Evolutionary conservation across 1,140 invertebrate species (phyloP), one percentile per base, ranked within the genome.

Genomic region (Manduca sexta): DNA sequence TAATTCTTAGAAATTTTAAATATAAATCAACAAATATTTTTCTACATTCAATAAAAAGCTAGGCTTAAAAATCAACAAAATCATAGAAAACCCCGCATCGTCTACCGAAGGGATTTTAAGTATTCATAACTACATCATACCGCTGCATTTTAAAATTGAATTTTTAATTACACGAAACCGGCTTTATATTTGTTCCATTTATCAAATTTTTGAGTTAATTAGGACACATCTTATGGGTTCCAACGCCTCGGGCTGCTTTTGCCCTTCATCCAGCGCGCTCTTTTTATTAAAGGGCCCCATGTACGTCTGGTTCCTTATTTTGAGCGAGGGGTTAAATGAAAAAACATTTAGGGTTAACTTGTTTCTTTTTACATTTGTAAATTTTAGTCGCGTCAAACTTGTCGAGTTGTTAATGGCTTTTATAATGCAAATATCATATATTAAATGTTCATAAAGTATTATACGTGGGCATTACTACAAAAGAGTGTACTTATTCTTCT

Each of bases 171-270:
- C 64, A 56, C 50, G 52, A 49, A 46, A 49, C 57, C 38, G 74
- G 65, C 65, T 56, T 65, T 71, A 63, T 70, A 66, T 73, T 66
- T 67, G 63, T 69, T 62, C 56, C 69, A 72, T 64, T 62, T 64
- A 53, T 75, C 65, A 72, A 74, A 78, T 75, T 48, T 76, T 76
- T 71, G 69, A 61, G 69, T 66, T 76, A 81, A 78, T 76, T 70
- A 63, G 49, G 64, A 50, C 57, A 48, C 57, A 49, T 62, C 63
- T 63, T 56, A 53, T 69, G 52, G 53, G 8, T 61, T 60, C 44
- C 50, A 58, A 59, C 55, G 64, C 69, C 68, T 61, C 55, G 45
- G 49, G 68, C 66, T 52, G 58, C 53, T 47, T 56, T 69, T 65
- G 61, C 64, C 72, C 70, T 65, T 67, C 60, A 56, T 68, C 74